Evolutionary conservation across 2,113 vertebrate species (phyloP).

Genomic region (Prunella fulvescens): DNA sequence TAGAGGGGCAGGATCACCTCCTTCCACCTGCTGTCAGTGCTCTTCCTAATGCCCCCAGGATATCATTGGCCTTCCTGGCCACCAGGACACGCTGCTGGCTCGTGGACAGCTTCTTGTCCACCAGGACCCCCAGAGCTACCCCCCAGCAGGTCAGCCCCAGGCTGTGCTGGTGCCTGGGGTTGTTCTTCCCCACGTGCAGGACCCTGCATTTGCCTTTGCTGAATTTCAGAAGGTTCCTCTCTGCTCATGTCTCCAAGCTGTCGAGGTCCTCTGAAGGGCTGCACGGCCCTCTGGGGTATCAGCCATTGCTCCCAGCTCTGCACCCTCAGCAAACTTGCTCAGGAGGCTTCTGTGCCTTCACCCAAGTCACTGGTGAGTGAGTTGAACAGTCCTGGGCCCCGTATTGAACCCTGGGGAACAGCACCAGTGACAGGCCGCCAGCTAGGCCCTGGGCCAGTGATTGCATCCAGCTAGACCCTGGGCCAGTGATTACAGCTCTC

Average conservation of each 20-base stretch:
- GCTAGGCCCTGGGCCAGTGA: not conserved
- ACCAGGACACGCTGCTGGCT: not conserved
- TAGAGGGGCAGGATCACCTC: rapidly evolving
- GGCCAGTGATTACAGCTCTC: not conserved
- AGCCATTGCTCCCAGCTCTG: not conserved
- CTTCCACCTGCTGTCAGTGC: not conserved
- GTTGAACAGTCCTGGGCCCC: not conserved
- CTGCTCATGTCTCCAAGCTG: not conserved
- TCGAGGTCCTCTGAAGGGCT: not conserved
- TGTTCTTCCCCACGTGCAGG: not conserved
- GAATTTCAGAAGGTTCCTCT: not conserved
- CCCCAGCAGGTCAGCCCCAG: not conserved
- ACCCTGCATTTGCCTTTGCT: not conserved
- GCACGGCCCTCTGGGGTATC: not conserved
- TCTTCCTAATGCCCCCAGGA: not conserved
- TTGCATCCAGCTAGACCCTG: too few relatives aligned
- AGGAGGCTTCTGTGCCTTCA: not conserved
- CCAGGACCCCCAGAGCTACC: not conserved
- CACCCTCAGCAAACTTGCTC: not conserved
- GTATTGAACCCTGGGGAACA: not conserved
- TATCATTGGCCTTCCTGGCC: not conserved
- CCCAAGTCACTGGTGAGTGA: not conserved
- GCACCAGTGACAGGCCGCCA: not conserved
- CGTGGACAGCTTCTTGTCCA: not conserved
- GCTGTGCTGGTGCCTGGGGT: not conserved